These are phyloP conservation scores for Ranitomeya imitator DNA, from an alignment of 2,113 vertebrate species.

Conservation along the genomic window DNA sequence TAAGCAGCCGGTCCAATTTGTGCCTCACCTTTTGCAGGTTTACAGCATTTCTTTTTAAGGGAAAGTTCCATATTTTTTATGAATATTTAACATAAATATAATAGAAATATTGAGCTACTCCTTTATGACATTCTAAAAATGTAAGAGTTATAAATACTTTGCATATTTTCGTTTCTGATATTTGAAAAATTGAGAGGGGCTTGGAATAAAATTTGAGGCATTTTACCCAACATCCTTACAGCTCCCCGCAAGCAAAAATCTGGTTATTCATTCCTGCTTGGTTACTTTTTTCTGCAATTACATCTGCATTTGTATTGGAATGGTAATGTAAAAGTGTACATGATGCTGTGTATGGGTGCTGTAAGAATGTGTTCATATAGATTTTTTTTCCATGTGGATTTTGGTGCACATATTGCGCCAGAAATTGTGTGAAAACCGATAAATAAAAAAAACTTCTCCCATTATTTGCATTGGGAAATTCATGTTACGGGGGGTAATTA, in stretches of 20 bases:
- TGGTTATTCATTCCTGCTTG: not conserved
- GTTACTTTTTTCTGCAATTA: not conserved
- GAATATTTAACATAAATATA: not conserved
- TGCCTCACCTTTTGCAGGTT: not conserved
- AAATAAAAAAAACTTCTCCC: no score
- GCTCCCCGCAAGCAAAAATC: not conserved
- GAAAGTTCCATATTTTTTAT: conserved; percentile 2
- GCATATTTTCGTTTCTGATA: no score
- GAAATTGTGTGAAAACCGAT: no score
- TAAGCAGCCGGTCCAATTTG: not conserved
- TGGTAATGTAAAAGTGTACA: not conserved
- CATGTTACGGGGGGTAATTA: no score
- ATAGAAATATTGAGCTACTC: not conserved
- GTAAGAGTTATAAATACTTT: not conserved
- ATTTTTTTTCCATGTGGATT: not conserved
- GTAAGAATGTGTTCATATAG: no score
- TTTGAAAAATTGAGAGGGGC: no score
- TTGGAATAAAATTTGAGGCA: not conserved
- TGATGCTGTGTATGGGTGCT: no score
- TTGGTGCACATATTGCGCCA: not conserved
- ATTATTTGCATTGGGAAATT: no score
- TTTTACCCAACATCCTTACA: not conserved
- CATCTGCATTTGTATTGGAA: not conserved
- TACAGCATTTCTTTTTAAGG: not conserved
- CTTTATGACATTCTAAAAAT: not conserved